phyloP scores from a whole-genome alignment of 2,113 vertebrate species.

The Cettia cetti region DNA sequence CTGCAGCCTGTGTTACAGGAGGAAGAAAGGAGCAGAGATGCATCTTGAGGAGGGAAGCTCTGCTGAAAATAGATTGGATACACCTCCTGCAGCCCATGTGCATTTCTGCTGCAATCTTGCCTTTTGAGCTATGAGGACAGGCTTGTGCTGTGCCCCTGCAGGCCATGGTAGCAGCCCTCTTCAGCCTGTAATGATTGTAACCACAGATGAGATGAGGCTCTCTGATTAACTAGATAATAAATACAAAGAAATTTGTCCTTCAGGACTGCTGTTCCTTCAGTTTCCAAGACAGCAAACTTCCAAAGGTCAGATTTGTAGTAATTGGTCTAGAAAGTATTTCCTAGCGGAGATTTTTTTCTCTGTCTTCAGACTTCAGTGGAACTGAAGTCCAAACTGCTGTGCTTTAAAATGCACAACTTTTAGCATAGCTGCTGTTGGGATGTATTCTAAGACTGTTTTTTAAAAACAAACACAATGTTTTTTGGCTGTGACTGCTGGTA shows the following conservation, averaged over 20 bases:
- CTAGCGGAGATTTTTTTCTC: neutral
- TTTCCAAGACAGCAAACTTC: neutral
- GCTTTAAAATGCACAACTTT: neutral
- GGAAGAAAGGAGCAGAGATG: fast-evolving
- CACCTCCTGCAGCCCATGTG: neutral
- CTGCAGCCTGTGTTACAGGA: neutral
- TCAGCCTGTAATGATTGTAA: neutral
- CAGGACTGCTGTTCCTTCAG: neutral
- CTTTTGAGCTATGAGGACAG: neutral
- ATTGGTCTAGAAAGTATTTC: neutral
- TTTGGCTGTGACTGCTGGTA: neutral
- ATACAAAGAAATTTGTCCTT: neutral
- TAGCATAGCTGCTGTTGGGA: neutral
- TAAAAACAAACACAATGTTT: neutral
- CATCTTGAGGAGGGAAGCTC: neutral
- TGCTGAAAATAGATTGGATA: neutral
- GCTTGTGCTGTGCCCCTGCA: neutral
- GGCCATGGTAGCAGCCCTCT: neutral
- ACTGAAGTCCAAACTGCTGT: neutral
- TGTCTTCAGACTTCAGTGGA: neutral
- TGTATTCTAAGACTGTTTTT: neutral
- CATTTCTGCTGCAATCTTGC: neutral
- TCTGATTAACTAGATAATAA: neutral
- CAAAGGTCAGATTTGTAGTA: neutral
- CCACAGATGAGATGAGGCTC: fast-evolving